Evolutionary conservation across 2,797 vertebrate genomes (phyloP).

Genomic region (Chaunax sp.): DNA sequence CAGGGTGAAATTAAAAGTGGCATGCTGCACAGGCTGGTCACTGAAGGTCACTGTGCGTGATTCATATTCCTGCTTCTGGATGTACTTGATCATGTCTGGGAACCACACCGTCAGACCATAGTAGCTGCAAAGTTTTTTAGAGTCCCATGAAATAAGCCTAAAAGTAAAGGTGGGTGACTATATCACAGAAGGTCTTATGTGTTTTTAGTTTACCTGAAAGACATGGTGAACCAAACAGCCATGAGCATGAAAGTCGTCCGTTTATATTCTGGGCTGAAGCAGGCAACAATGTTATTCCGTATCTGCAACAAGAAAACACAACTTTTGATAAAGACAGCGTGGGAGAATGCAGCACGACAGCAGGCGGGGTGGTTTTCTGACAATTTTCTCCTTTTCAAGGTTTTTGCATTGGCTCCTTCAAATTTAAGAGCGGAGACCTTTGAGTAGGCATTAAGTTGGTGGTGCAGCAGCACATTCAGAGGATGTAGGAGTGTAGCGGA

Average conservation of each 20-base stretch:
- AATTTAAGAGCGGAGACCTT: neutral
- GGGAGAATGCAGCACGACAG: neutral
- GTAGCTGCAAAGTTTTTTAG: conserved; percentile 82
- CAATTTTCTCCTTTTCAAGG: too few relatives aligned
- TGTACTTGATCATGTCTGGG: conserved; percentile 98
- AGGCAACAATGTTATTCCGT: conserved; percentile 91
- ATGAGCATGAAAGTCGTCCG: conserved; percentile 96
- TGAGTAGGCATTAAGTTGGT: conserved; percentile 17
- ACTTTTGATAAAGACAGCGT: neutral
- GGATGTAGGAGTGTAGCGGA: conserved; percentile 38
- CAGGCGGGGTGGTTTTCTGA: neutral
- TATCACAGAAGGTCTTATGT: neutral
- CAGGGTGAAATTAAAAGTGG: conserved; percentile 97
- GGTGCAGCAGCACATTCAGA: conserved; percentile 18
- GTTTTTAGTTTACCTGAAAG: conserved; percentile 90
- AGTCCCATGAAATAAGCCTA: neutral
- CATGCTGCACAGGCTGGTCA: conserved; percentile 89
- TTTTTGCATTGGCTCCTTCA: neutral
- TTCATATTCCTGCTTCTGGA: conserved; percentile 94
- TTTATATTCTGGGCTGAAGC: conserved; percentile 91
- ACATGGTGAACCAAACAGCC: conserved; percentile 99
- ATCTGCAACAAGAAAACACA: conserved; percentile 81
- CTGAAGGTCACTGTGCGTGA: conserved; percentile 91
- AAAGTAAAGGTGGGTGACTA: neutral
- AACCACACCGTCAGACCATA: conserved; percentile 98